Percentiles rank a stretch among this genome's conserved stretches.
phyloP scores from a whole-genome alignment of 1,140 invertebrate species.

The Leucophenga varia region DNA sequence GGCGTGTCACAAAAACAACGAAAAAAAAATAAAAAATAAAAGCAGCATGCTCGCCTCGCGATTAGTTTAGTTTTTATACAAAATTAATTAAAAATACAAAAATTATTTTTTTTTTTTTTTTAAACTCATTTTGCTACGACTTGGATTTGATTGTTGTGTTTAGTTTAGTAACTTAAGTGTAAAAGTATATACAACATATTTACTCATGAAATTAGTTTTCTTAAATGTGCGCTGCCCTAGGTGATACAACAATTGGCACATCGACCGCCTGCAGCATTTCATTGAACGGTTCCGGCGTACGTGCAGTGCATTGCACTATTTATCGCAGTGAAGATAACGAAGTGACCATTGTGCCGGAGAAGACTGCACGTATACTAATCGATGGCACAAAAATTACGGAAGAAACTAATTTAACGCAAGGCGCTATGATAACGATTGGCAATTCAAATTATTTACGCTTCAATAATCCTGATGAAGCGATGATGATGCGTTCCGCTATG shows the following conservation, averaged over 20 bases:
- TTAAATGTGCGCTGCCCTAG: too few relatives aligned
- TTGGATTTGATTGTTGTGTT: too few relatives aligned
- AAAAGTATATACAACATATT: too few relatives aligned
- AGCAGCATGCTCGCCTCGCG: too few relatives aligned
- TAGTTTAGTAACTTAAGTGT: too few relatives aligned
- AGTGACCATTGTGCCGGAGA: slow-evolving; percentile 74
- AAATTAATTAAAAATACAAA: too few relatives aligned
- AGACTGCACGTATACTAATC: slow-evolving; percentile 43
- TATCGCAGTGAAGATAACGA: slow-evolving; percentile 68
- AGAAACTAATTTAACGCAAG: slow-evolving; percentile 59
- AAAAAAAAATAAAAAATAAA: too few relatives aligned
- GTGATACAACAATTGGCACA: slow-evolving; percentile 73
- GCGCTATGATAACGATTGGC: slow-evolving; percentile 84
- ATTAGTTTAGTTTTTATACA: too few relatives aligned
- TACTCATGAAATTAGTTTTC: too few relatives aligned
- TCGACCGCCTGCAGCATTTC: slow-evolving; percentile 74
- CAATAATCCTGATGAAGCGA: slow-evolving; percentile 86
- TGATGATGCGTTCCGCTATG: slow-evolving; percentile 67
- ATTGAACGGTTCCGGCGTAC: slow-evolving; percentile 78
- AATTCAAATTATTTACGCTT: slow-evolving; percentile 85
- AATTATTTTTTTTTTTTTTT: too few relatives aligned
- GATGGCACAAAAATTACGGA: slow-evolving; percentile 39
- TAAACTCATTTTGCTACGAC: too few relatives aligned
- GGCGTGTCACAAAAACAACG: too few relatives aligned
- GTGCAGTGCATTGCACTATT: slow-evolving; percentile 79